These are phyloP conservation scores for Lypha dubia DNA, from an alignment of 2,888 invertebrate species.

Conservation along the genomic window DNA sequence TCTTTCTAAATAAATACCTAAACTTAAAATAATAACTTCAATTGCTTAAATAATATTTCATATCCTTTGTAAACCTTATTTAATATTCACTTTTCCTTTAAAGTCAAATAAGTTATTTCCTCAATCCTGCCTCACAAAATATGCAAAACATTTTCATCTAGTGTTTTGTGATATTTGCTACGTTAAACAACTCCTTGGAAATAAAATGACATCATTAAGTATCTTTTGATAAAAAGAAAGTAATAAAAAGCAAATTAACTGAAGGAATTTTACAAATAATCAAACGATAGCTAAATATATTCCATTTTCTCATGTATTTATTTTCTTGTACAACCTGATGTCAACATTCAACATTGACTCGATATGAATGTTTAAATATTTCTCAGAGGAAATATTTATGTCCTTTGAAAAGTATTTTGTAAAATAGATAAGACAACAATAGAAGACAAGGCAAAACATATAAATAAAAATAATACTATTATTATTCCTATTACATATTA, in stretches of 20 bases:
- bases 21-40: no score
- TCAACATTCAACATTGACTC: not conserved
- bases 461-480: no score
- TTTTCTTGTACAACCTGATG: slow-evolving; percentile 34
- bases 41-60: no score
- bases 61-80: no score
- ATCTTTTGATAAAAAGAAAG: not conserved
- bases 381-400: not conserved
- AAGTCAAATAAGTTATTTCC: no score
- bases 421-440: not conserved
- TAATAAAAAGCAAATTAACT: slow-evolving; percentile 13
- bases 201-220: not conserved
- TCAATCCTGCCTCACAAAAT: not conserved
- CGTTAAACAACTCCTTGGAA: not conserved
- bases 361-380: not conserved
- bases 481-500: no score
- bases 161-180: not conserved
- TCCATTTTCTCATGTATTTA: not conserved
- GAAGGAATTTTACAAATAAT: not conserved
- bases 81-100: no score
- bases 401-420: not conserved
- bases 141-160: not conserved
- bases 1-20: no score
- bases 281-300: not conserved
- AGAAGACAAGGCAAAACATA: not conserved